These are phyloP conservation scores for Argyrosomus regius DNA, from an alignment of 2,797 vertebrate genomes.

Conservation along the genomic window DNA sequence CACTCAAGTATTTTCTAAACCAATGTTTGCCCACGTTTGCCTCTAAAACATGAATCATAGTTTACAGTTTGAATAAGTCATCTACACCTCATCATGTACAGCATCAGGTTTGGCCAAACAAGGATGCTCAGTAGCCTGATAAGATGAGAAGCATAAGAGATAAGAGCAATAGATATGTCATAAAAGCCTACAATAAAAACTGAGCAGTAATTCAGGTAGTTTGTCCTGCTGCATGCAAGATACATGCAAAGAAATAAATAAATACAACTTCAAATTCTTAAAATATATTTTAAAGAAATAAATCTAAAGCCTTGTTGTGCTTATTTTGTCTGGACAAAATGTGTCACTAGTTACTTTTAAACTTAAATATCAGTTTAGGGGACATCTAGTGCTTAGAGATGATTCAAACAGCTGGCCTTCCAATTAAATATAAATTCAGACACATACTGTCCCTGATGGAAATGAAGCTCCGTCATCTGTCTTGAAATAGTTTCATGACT, in stretches of 20 bases:
- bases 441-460: background rate
- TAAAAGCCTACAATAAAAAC: background rate
- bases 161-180: background rate
- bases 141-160: background rate
- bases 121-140: background rate
- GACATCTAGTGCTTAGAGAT: background rate
- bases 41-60: background rate
- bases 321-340: background rate
- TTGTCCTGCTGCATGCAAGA: conserved; percentile 3
- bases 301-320: too few relatives aligned
- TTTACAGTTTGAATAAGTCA: background rate
- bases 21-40: background rate
- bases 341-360: background rate
- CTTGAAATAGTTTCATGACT: background rate
- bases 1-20: conserved; percentile 4
- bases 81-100: conserved; percentile 10
- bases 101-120: background rate
- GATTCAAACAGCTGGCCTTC: background rate
- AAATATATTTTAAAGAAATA: background rate
- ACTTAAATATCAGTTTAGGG: background rate
- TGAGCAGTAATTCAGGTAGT: background rate
- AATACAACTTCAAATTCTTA: background rate
- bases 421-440: background rate
- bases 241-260: background rate
- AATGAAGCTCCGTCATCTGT: background rate